Base-by-base conservation (phyloP, 2,797 vertebrate genomes). In the Darevskia mixta region DNA sequence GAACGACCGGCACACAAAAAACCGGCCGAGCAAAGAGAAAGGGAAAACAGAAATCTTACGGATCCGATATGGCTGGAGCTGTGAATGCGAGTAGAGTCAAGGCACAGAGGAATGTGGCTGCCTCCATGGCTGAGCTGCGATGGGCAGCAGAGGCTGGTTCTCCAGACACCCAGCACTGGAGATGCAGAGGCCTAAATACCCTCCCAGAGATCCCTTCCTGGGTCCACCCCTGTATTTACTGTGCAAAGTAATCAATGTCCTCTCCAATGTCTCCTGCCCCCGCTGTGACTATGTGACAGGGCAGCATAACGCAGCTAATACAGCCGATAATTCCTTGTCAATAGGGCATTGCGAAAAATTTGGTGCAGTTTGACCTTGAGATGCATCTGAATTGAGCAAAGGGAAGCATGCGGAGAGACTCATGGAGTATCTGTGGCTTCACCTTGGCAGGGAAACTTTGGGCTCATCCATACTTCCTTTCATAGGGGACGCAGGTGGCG, bases 31-130 rank as follows among this genome's bases (percentile, higher is more conserved):
- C 55, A 84, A 61, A 80, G n/a, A 88, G 58, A 85, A 79, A 83
- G 8, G 9, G 58, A 78, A 78, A 83, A 84, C 5, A 13, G 61
- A 29, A 35, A 88, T 66, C 82, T 85, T 88, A 88, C 82, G n/a
- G 38, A 13, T 66, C 67, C 13, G 77, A 85, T 73, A 45, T 29
- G n/a, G 15, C 82, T 3, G 77, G 43, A 29, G 77, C 29, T 35
- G 82, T 29, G 23, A 61, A 38, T 8, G 82, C 75, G 7, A 88
- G 55, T 23, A 88, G 23, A 45, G 9, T 69, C 67, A 88, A 67
- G 69, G 78, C 23, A 49, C 67, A 85, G 78, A 79, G 77, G 69
- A 85, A 8, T n/a, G 49, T 7, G 41, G 87, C 55, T 3, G 38
- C 32, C 82, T 6, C 55, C 82, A 80, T 80, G 11, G 64, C 38